These are phyloP conservation scores for Nycticebus coucang DNA, from an alignment of 2,113 vertebrate genomes.

Conservation along the genomic window DNA sequence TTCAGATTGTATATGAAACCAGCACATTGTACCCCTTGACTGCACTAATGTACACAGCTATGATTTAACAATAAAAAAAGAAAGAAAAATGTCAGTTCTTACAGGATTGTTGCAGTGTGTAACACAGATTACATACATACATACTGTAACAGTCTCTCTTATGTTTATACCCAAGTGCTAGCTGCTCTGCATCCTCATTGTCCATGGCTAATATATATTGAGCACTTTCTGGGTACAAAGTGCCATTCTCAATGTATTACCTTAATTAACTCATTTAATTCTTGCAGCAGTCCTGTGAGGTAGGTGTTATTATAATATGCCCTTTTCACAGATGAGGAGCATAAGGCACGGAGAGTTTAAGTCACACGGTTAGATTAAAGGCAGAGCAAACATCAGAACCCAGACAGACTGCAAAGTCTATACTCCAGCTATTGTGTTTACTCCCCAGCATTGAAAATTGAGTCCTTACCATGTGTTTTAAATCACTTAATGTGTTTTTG, in stretches of 20 bases:
- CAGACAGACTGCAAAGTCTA: not conserved
- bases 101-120: not conserved
- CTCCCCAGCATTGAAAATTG: not conserved
- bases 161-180: not conserved
- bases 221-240: not conserved
- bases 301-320: not conserved
- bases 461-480: not conserved
- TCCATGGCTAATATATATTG: not conserved
- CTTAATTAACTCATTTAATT: not conserved
- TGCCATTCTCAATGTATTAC: not conserved
- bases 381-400: not conserved
- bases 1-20: too few species aligned
- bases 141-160: rapidly evolving
- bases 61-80: too few species aligned
- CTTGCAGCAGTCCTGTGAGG: not conserved
- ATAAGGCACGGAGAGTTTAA: not conserved
- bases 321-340: not conserved
- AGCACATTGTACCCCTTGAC: too few species aligned
- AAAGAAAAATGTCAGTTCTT: not conserved
- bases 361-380: too few species aligned
- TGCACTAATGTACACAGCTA: too few species aligned
- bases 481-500: not conserved
- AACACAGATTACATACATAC: not conserved
- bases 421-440: not conserved
- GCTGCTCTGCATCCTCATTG: not conserved